phyloP scores from a whole-genome alignment of 2,888 invertebrate genomes.

The Acanthococcus lagerstroemiae region DNA sequence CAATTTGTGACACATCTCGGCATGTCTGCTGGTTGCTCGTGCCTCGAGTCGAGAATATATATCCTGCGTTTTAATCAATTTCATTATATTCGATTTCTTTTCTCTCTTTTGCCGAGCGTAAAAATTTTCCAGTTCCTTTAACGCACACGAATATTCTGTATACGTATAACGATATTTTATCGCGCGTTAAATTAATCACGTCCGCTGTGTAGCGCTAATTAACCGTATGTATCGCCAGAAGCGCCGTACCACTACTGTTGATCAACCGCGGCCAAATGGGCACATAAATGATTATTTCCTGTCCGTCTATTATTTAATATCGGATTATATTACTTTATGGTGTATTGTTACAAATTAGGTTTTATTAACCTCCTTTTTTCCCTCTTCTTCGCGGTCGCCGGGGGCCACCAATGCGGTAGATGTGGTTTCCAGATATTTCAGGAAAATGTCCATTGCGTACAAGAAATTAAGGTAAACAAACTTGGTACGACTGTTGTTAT shows the following conservation, averaged over 20 bases:
- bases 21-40: no score
- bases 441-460: no score
- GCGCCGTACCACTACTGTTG: conserved; percentile 15
- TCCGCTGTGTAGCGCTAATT: conserved; percentile 19
- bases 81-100: background rate
- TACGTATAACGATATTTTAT: conserved; percentile 15
- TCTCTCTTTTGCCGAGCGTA: background rate
- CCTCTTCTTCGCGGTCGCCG: background rate
- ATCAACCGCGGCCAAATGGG: conserved; percentile 14
- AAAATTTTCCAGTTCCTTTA: background rate
- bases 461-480: no score
- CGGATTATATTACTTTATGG: conserved; percentile 12
- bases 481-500: no score
- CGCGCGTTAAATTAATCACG: conserved; percentile 23
- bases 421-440: no score
- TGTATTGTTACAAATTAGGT: conserved; percentile 16
- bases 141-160: background rate
- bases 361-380: conserved; percentile 18
- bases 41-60: no score
- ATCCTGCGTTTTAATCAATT: background rate
- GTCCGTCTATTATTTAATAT: conserved; percentile 22
- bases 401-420: no score
- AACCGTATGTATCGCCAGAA: conserved; percentile 6
- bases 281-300: conserved; percentile 25
- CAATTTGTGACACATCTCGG: no score